Evolutionary conservation across 2,888 invertebrate genomes (phyloP).

Genomic region (Patella ulyssiponensis): DNA sequence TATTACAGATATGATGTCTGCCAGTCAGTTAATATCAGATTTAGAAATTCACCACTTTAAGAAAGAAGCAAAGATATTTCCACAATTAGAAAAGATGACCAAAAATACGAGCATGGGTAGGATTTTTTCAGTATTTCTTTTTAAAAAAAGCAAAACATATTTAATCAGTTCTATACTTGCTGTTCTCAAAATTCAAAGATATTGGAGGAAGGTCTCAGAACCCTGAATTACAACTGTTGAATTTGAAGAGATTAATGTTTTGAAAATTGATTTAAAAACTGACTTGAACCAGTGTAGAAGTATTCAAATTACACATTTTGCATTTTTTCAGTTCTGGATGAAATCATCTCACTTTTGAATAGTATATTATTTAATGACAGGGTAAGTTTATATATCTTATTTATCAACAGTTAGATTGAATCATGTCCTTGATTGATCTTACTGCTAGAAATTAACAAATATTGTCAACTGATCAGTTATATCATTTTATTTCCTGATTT

Average conservation of each 20-base stretch:
- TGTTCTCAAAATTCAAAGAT: too few relatives aligned
- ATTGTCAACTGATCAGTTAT: too few relatives aligned
- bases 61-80: constrained; percentile 53
- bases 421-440: background rate
- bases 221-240: too few relatives aligned
- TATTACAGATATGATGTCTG: constrained; percentile 63
- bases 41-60: constrained; percentile 59
- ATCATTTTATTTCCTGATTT: too few relatives aligned
- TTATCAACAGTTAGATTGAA: background rate
- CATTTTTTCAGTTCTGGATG: constrained; percentile 62
- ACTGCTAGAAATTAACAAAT: background rate
- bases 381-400: constrained; percentile 48
- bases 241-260: too few relatives aligned
- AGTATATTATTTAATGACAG: constrained; percentile 56
- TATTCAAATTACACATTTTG: too few relatives aligned
- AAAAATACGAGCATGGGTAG: constrained; percentile 42
- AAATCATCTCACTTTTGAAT: constrained; percentile 52
- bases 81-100: constrained; percentile 64
- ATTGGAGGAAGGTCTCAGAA: too few relatives aligned
- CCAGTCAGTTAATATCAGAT: constrained; percentile 63
- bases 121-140: too few relatives aligned
- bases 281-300: too few relatives aligned
- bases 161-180: too few relatives aligned
- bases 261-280: too few relatives aligned
- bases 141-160: too few relatives aligned